A percentile compares a stretch with the other conserved stretches of the same genome.
Evolutionary conservation across 2,113 vertebrate genomes (phyloP).

Genomic region (Cryptomyrus ogoouensis): DNA sequence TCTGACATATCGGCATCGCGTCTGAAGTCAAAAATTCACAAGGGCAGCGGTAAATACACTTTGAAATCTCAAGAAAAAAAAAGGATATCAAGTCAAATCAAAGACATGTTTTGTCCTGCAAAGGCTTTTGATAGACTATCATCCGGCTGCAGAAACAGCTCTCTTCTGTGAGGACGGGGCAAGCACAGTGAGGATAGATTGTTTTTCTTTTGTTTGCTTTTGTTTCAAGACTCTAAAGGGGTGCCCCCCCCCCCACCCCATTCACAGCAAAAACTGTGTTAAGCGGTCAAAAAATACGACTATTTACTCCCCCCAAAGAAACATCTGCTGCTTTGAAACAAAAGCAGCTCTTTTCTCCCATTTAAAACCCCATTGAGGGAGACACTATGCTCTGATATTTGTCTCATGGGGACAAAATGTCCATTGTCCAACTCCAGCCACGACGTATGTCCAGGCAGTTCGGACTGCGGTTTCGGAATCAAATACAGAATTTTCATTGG

Average conservation of each 20-base stretch:
- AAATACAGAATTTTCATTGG: neutral
- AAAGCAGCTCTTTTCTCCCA: constrained; percentile 1
- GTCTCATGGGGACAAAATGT: neutral
- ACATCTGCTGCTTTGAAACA: constrained; percentile 23
- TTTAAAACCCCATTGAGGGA: neutral
- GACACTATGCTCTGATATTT: neutral
- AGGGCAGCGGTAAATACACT: neutral
- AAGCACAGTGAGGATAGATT: neutral
- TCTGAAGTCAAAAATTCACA: neutral
- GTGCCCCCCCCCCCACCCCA: neutral
- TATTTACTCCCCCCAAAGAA: neutral
- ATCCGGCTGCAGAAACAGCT: neutral
- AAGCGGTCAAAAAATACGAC: constrained; percentile 7
- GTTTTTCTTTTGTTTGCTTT: constrained; percentile 6
- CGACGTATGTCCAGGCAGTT: neutral
- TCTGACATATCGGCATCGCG: neutral
- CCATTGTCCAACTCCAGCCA: neutral
- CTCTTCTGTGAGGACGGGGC: neutral
- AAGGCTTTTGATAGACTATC: neutral
- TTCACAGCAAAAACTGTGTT: neutral
- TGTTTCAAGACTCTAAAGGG: neutral
- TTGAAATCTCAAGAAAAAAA: neutral
- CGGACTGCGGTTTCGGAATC: neutral
- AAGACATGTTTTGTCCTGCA: neutral
- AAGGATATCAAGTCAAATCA: neutral